Evolutionary conservation across 2,797 vertebrate genomes (phyloP).

Genomic region (Aeoliscus strigatus): DNA sequence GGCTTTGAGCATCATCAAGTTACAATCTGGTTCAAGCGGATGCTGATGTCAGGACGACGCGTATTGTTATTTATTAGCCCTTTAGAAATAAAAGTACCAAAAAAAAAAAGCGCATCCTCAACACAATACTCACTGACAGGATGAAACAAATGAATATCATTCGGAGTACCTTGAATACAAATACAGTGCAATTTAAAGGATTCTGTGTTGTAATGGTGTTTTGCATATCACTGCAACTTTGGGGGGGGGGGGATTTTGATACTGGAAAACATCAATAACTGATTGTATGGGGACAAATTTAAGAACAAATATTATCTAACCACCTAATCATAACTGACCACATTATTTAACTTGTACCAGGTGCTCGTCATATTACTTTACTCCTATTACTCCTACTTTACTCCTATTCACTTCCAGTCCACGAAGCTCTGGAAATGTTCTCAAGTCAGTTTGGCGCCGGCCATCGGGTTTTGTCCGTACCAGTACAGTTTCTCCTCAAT

Average conservation of each 20-base stretch:
- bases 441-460: slow-evolving; percentile 69
- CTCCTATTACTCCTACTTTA: slow-evolving; percentile 15
- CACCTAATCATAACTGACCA: slow-evolving; percentile 32
- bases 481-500: slow-evolving; percentile 88
- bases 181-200: slow-evolving; percentile 17
- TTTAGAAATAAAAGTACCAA: slow-evolving; percentile 43
- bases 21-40: slow-evolving; percentile 50
- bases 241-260: slow-evolving; percentile 3
- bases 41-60: slow-evolving; percentile 31
- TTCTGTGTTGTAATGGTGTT: slow-evolving; percentile 1
- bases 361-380: slow-evolving; percentile 8
- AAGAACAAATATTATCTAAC: too few species aligned
- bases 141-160: slow-evolving; percentile 12
- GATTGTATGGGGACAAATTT: slow-evolving; percentile 5
- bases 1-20: slow-evolving; percentile 51
- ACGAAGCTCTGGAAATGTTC: slow-evolving; percentile 8
- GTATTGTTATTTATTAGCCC: slow-evolving; percentile 62
- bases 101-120: slow-evolving; percentile 22
- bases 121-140: slow-evolving; percentile 32
- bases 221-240: slow-evolving; percentile 7
- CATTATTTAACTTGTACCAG: slow-evolving; percentile 13
- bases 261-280: slow-evolving; percentile 12
- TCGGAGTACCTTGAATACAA: slow-evolving; percentile 22
- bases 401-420: slow-evolving; percentile 18
- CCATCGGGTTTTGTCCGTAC: slow-evolving; percentile 81